Evolutionary conservation across 2,888 invertebrate species (phyloP).

Genomic region (Chrysodeixis includens): DNA sequence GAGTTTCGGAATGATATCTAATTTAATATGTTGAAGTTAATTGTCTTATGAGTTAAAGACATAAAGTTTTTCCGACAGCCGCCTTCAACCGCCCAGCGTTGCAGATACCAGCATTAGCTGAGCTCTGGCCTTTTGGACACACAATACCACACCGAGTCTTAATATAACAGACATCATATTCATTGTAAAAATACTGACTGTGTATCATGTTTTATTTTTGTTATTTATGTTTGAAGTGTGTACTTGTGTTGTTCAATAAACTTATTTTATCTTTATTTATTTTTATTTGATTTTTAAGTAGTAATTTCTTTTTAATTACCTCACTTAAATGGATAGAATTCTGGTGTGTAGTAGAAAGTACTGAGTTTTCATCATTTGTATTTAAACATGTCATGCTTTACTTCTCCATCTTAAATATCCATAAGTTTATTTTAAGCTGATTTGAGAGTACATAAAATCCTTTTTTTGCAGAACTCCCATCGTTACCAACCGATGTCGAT

Average conservation of each 20-base stretch:
- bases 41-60: not conserved
- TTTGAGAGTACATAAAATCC: not conserved
- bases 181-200: not conserved
- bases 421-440: not conserved
- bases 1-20: not conserved
- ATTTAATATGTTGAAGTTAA: not conserved
- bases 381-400: not conserved
- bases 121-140: not conserved
- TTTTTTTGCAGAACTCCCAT: slow-evolving; percentile 72
- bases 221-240: slow-evolving; percentile 3
- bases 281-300: no score
- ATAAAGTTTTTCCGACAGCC: slow-evolving; percentile 2
- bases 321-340: not conserved
- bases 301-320: not conserved
- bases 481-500: slow-evolving; percentile 84
- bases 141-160: slow-evolving; percentile 3
- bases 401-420: no score
- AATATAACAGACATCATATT: not conserved
- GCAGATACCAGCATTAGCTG: slow-evolving; percentile 4
- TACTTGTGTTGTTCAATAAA: slow-evolving; percentile 4
- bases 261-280: not conserved
- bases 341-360: not conserved
- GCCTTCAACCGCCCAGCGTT: not conserved
- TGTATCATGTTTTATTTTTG: not conserved
- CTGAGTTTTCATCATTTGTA: not conserved